Percentiles rank a stretch among this genome's conserved stretches.
Conservation (phyloP, 2,113 vertebrate genomes). For the Numida meleagris region DNA sequence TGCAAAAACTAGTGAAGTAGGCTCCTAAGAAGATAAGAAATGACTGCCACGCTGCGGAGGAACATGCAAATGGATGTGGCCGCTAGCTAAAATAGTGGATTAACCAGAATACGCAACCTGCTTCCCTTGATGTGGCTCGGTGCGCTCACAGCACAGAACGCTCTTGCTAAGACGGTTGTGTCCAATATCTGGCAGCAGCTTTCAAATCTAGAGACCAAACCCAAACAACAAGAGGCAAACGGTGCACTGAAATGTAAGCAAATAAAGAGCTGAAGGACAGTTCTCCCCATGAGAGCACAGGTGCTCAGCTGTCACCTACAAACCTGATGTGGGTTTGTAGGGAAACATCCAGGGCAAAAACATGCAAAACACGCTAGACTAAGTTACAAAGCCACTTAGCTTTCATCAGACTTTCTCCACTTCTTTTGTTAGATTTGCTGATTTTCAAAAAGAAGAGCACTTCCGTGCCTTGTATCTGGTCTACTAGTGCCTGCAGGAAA, state of each 20-base stretch:
- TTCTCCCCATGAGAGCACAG: background rate
- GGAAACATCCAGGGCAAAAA: background rate
- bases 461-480: slow-evolving; percentile 1
- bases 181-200: background rate
- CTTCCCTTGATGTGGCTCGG: background rate
- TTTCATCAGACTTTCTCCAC: background rate
- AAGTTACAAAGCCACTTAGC: background rate
- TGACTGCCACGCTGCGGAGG: background rate
- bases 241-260: background rate
- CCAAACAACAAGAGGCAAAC: background rate
- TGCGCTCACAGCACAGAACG: background rate
- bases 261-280: background rate
- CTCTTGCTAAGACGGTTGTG: background rate
- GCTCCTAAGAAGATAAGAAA: slow-evolving; percentile 3
- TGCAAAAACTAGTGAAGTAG: background rate
- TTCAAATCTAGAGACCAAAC: background rate
- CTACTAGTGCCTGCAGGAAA: slow-evolving; percentile 26
- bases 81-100: background rate
- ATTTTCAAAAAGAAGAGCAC: background rate
- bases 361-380: background rate
- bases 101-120: slow-evolving; percentile 29
- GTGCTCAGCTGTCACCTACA: background rate
- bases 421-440: background rate
- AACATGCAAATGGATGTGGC: slow-evolving; percentile 15
- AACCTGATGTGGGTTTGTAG: background rate